These are phyloP conservation scores for Coturnix japonica DNA, from an alignment of 2,113 vertebrate genomes.

Conservation along the genomic window DNA sequence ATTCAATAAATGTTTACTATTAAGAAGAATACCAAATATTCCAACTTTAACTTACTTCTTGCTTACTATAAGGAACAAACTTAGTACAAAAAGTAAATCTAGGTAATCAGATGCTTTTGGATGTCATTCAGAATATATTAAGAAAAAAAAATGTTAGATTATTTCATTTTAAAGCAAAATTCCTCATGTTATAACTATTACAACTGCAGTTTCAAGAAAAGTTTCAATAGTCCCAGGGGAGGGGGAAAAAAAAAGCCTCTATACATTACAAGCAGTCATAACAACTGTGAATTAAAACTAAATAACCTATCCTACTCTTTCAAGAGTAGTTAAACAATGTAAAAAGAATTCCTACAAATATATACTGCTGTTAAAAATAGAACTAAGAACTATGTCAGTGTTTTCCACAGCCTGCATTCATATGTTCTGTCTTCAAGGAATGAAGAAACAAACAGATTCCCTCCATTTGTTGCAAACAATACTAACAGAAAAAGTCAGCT, in stretches of 20 bases:
- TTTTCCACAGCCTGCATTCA: neutral
- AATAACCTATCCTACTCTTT: neutral
- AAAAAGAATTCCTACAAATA: neutral
- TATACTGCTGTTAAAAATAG: neutral
- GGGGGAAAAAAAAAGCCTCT: neutral
- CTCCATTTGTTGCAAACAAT: neutral
- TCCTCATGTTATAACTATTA: neutral
- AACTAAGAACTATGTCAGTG: neutral
- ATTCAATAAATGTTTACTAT: neutral
- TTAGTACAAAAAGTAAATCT: neutral
- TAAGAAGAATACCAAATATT: neutral
- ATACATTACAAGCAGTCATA: neutral
- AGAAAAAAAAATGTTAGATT: rapidly evolving
- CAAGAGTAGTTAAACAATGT: neutral
- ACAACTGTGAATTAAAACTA: neutral
- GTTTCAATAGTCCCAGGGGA: neutral
- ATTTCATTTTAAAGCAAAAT: neutral
- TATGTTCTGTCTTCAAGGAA: neutral
- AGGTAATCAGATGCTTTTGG: neutral
- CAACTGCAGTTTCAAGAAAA: neutral
- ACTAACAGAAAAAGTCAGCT: neutral
- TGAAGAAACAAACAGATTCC: neutral
- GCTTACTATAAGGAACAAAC: neutral
- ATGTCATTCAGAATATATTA: neutral
- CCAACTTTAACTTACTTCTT: neutral